Evolutionary conservation across 1,140 invertebrate genomes (phyloP), one percentile per base, ranked within the genome.

Genomic region (Dendroctonus ponderosae): DNA sequence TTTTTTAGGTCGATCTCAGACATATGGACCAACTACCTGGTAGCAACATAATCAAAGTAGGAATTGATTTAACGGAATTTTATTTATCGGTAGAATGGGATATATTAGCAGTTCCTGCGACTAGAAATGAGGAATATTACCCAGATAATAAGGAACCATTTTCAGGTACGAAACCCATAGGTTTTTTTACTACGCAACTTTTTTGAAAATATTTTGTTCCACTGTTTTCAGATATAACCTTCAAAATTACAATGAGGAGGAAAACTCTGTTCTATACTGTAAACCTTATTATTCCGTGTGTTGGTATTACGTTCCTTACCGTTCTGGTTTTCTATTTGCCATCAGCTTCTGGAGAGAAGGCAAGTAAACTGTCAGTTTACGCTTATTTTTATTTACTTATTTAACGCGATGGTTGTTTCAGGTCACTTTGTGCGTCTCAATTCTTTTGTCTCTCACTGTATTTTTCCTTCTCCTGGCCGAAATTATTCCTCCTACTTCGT

Each of bases 391-490:
- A 51, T 4, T 4, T 44, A 59, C 4, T 11, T 44, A 46, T 49
- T 1, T 49, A 59, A 26, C 3, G 26, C 5, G 42, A 42, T 64
- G 37, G 42, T 52, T 64, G n/a, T 64, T 67, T 43, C 26, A 67
- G 65, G 65, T 91, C 76, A 90, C 95, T 71, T 86, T 99, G 74
- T 97, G 94, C 83, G 97, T 98, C 80, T 98, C 94, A 74, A 98
- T 99, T 81, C 87, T 99, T 68, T 90, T 99, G 70, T 98, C 97
- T 56, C 82, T 99, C 76, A 98, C 96, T 78, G 96, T 99, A 81
- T 99, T 99, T 85, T 98, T 99, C 85, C 86, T 99, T 76, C 85
- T 99, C 69, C 81, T 99, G 74, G 94, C 94, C 61, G 94, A 97
- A 85, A 96, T 99, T 76, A 98, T 98, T 78, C 97, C 97, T 44